Percentiles rank a stretch among this genome's conserved stretches.
Conservation (phyloP, 1,140 invertebrate species). For the Bombus consobrinus region DNA sequence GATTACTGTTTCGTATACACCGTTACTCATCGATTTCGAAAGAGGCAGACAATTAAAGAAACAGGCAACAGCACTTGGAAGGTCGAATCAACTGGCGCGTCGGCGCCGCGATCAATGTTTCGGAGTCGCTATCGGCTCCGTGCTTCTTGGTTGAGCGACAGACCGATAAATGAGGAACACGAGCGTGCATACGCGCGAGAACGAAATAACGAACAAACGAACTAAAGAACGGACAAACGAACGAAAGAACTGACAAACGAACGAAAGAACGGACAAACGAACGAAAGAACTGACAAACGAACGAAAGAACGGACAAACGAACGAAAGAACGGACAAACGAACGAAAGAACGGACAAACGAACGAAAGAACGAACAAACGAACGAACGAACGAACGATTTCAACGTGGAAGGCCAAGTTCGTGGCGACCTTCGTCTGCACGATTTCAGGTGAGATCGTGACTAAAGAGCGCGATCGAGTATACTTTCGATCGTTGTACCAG, state of each 20-base stretch:
- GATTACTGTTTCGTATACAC: background rate
- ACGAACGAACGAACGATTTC: slow-evolving; percentile 17
- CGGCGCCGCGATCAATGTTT: background rate
- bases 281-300: accelerated
- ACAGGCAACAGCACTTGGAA: background rate
- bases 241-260: accelerated
- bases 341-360: background rate
- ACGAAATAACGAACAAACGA: background rate
- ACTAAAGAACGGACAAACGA: background rate
- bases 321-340: accelerated
- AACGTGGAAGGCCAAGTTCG: slow-evolving; percentile 56
- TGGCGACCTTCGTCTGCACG: slow-evolving; percentile 28
- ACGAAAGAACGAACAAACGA: too few species aligned
- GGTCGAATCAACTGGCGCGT: background rate
- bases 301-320: background rate
- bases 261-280: background rate
- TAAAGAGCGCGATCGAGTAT: slow-evolving; percentile 65
- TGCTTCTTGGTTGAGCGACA: slow-evolving; percentile 5
- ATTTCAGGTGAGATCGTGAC: slow-evolving; percentile 51
- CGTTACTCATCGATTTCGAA: slow-evolving; percentile 2
- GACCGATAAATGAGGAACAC: background rate
- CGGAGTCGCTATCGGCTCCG: background rate
- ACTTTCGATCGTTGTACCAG: slow-evolving; percentile 64
- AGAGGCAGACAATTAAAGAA: background rate
- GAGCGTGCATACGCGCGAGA: background rate